Percentiles rank a stretch among this genome's conserved stretches.
Conservation (phyloP, 2,797 vertebrate species). For the Bufotes viridis region DNA sequence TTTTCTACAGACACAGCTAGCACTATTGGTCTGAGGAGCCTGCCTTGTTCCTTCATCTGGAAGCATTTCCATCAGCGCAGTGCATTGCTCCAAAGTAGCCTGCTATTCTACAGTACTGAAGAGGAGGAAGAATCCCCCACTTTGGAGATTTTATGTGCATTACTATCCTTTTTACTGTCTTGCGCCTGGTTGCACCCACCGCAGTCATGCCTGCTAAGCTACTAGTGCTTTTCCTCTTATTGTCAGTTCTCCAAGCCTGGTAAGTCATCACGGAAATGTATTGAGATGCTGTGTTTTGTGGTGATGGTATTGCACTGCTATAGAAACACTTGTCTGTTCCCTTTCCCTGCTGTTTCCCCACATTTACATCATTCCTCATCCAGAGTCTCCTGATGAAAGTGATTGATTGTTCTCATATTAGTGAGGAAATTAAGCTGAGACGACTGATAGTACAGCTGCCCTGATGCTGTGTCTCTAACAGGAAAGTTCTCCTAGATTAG, state of each 20-base stretch:
- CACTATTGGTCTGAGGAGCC: conserved; percentile 16
- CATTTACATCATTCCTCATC: conserved; percentile 10
- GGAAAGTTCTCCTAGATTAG: conserved; percentile 29
- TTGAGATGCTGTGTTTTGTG: conserved; percentile 16
- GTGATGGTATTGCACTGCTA: background rate
- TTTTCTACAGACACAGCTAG: conserved; percentile 13
- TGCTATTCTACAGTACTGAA: conserved; percentile 23
- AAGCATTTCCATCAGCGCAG: background rate
- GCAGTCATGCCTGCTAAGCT: conserved; percentile 83
- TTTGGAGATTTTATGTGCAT: conserved; percentile 10
- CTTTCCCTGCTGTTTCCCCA: conserved; percentile 3
- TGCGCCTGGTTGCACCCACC: conserved; percentile 67
- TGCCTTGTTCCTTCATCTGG: conserved; percentile 29
- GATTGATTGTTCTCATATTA: conserved; percentile 52
- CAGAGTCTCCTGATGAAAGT: conserved; percentile 13
- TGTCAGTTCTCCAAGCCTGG: conserved; percentile 85
- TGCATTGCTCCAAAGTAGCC: background rate
- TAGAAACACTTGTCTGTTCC: background rate
- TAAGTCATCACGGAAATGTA: conserved; percentile 75
- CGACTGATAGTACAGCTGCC: background rate
- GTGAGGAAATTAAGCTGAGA: conserved; percentile 21
- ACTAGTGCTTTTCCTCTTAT: conserved; percentile 78
- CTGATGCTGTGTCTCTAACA: background rate
- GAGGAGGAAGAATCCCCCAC: conserved; percentile 15
- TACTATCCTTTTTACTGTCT: conserved; percentile 37